Evolutionary conservation across 53 echinoderm and acorn worm species (phyloP).

Genomic region (Antedon mediterranea): DNA sequence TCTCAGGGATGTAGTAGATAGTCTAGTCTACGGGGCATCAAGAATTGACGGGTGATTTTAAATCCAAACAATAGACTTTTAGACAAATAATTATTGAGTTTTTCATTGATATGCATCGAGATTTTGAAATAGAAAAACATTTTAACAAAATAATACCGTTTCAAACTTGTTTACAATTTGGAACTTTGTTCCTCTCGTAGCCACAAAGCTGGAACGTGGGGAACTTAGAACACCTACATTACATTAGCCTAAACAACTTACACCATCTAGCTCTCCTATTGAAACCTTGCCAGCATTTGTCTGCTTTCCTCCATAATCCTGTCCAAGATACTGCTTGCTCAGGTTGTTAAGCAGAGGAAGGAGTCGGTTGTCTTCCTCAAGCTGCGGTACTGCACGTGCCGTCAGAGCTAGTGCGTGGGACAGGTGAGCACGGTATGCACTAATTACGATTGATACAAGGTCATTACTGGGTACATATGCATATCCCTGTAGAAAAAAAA

Average conservation of each 20-base stretch:
- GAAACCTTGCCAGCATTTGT: conserved; percentile 37
- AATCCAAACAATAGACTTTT: too few relatives aligned
- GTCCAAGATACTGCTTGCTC: conserved; percentile 91
- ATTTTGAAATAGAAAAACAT: too few relatives aligned
- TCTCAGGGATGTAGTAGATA: too few relatives aligned
- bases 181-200: too few relatives aligned
- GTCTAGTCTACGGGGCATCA: too few relatives aligned
- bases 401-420: conserved; percentile 90
- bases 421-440: conserved; percentile 80
- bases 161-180: too few relatives aligned
- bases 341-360: conserved; percentile 86
- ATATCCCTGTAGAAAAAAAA: conserved; percentile 44
- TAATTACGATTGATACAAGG: conserved; percentile 83
- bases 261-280: conserved; percentile 71
- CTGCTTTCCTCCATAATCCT: conserved; percentile 65
- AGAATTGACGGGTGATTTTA: too few relatives aligned
- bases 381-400: conserved; percentile 72
- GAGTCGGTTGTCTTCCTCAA: conserved; percentile 91
- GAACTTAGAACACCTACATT: neutral
- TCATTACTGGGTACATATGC: conserved; percentile 90
- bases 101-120: too few relatives aligned
- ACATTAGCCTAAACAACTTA: too few relatives aligned
- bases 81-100: too few relatives aligned
- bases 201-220: too few relatives aligned
- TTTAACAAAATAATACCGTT: too few relatives aligned